A percentile compares a stretch with the other conserved stretches of the same genome.
These are phyloP conservation scores for Acleris sparsana DNA, from an alignment of 2,888 invertebrate species.

Conservation along the genomic window DNA sequence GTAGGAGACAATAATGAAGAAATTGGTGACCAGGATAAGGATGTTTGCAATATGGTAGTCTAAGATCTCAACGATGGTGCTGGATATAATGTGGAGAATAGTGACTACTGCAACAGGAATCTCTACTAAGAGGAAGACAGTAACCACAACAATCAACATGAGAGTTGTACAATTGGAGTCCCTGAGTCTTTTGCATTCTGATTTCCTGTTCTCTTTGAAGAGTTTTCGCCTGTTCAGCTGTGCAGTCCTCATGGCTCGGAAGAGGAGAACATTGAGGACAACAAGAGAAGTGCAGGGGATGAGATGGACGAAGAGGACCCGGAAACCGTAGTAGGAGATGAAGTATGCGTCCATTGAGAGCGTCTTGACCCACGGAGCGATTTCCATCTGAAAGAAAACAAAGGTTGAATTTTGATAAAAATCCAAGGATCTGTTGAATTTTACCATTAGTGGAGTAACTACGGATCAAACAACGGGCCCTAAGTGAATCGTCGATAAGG, in stretches of 20 bases:
- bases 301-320: slow-evolving; percentile 95
- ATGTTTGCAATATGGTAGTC: slow-evolving; percentile 91
- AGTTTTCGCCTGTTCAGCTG: slow-evolving; percentile 90
- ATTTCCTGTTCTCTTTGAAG: slow-evolving; percentile 89
- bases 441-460: too few species aligned
- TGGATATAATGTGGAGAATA: slow-evolving; percentile 91
- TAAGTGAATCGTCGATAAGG: too few species aligned
- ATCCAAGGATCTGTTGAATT: too few species aligned
- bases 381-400: slow-evolving; percentile 69
- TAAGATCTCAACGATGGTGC: slow-evolving; percentile 87
- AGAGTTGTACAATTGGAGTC: slow-evolving; percentile 93
- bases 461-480: too few species aligned
- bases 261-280: slow-evolving; percentile 93
- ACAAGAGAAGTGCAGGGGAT: slow-evolving; percentile 95
- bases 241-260: slow-evolving; percentile 92
- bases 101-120: slow-evolving; percentile 93
- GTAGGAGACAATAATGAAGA: slow-evolving; percentile 95
- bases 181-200: slow-evolving; percentile 90
- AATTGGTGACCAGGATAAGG: slow-evolving; percentile 92
- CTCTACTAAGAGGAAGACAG: slow-evolving; percentile 92
- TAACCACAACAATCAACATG: slow-evolving; percentile 94
- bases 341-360: slow-evolving; percentile 90
- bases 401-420: too few species aligned
- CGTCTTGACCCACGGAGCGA: slow-evolving; percentile 88
- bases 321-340: slow-evolving; percentile 91